phyloP scores from a whole-genome alignment of 2,113 vertebrate species.

The Pseudois nayaur region DNA sequence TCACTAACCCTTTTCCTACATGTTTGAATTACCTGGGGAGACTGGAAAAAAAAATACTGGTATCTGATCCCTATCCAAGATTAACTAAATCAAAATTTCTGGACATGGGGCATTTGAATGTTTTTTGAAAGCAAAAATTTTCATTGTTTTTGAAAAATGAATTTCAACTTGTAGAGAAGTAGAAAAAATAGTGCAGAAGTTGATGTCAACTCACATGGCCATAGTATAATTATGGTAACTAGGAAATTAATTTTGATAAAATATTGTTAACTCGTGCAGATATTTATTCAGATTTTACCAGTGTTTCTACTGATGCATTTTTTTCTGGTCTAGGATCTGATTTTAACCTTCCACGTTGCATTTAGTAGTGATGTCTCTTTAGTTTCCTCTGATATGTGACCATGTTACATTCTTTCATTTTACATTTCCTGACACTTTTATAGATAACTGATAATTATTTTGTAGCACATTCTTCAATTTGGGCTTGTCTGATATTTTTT shows the following conservation, averaged over 20 bases:
- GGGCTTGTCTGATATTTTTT: not conserved
- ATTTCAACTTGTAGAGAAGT: not conserved
- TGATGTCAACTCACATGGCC: not conserved
- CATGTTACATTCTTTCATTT: not conserved
- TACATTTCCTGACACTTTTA: not conserved
- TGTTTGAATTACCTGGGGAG: not conserved
- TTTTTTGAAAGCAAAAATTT: not conserved
- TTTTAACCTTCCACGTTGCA: not conserved
- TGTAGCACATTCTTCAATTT: not conserved
- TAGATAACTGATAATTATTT: not conserved
- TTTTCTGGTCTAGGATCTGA: not conserved
- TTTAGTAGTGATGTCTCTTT: not conserved
- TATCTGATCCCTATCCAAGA: not conserved
- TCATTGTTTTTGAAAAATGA: constrained; percentile 6
- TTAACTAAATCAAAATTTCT: not conserved
- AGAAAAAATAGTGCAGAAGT: not conserved
- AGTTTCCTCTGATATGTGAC: not conserved
- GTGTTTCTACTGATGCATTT: not conserved
- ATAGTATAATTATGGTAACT: not conserved
- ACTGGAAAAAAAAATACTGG: not conserved
- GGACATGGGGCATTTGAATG: not conserved
- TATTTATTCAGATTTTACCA: not conserved
- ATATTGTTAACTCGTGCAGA: not conserved
- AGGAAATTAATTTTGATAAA: not conserved
- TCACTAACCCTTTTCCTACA: not conserved